Base-by-base conservation (phyloP, 2,113 vertebrate genomes). In the Phoenicopterus ruber region DNA sequence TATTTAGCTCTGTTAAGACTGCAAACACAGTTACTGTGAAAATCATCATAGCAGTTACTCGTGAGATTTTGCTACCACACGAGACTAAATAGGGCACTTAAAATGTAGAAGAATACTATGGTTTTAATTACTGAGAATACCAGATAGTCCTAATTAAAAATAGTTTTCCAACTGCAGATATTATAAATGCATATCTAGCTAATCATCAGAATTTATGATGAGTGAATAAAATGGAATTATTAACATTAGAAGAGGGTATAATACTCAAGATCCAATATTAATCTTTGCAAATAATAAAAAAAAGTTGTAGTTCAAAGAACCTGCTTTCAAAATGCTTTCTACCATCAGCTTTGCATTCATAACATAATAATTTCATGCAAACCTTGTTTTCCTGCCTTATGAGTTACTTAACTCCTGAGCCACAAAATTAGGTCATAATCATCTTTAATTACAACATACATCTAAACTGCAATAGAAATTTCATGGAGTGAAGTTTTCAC, bases 351-450 rank as follows among this genome's bases (percentile, higher is more conserved):
- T 97, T 94, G 86, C 90, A 94, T 97, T 95, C 84, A 95, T 90
- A 95, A 76, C 80, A 94, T 93, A 82, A 73, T 91, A 69, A 94
- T 92, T 96, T 92, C 79, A 96, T 97, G 96, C 95, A 97, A 97
- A 95, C 93, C 82, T 96, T 94, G 82, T 96, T 97, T 94, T 94
- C 93, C 89, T 96, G 97, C 93, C 82, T 57, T 96, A 80, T 91
- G 93, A 95, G 88, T 97, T 97, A 95, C 96, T 95, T 96, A 97
- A 97, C 82, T 96, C 59, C 86, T 63, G 71, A 96, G 79, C 97
- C 97, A 93, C 96, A 97, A 83, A 95, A 94, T 97, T 97, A 97
- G 79, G 84, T 96, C 97, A 97, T 93, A 97, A 80, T 96, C 87
- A 90, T 96, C 84, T 92, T 93, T 96, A 96, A 96, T 97, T 97